A percentile compares a stretch with the other conserved stretches of the same genome.
phyloP scores from a whole-genome alignment of 2,888 invertebrate genomes.

The Scrobipalpa atriplicella region DNA sequence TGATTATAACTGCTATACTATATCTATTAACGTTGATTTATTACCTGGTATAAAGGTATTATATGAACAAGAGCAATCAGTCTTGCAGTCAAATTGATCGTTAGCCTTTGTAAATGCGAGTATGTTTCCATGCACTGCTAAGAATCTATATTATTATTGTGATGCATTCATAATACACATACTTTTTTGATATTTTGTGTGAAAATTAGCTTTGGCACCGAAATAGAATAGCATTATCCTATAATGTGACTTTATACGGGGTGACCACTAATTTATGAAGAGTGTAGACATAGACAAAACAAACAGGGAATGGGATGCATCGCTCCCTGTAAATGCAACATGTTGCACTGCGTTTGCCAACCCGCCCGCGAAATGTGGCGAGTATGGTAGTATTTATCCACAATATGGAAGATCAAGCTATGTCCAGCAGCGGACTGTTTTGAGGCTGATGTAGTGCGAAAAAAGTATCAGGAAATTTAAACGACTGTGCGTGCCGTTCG shows the following conservation, averaged over 20 bases:
- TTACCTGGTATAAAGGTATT: slow-evolving; percentile 10
- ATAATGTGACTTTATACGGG: no score
- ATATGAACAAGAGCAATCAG: slow-evolving; percentile 10
- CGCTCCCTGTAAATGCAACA: no score
- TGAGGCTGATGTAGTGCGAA: not conserved
- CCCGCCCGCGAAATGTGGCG: no score
- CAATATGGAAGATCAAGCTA: no score
- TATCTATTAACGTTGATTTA: slow-evolving; percentile 16
- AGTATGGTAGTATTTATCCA: no score
- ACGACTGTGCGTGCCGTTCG: not conserved
- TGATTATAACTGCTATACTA: not conserved
- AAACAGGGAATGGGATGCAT: no score
- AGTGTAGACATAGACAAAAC: no score
- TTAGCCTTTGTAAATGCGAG: slow-evolving; percentile 21
- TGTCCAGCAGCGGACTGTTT: not conserved
- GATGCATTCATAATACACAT: not conserved
- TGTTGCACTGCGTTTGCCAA: no score
- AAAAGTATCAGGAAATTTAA: not conserved
- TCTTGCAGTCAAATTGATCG: slow-evolving; percentile 25
- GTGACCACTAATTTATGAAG: no score
- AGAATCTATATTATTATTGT: slow-evolving; percentile 14
- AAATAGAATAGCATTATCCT: no score
- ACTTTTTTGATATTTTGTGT: no score
- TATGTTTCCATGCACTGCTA: slow-evolving; percentile 31
- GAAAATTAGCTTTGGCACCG: no score